Percentiles rank a stretch among this genome's conserved stretches.
Conservation (phyloP, 2,888 invertebrate species). For the Carterocephalus palaemon region DNA sequence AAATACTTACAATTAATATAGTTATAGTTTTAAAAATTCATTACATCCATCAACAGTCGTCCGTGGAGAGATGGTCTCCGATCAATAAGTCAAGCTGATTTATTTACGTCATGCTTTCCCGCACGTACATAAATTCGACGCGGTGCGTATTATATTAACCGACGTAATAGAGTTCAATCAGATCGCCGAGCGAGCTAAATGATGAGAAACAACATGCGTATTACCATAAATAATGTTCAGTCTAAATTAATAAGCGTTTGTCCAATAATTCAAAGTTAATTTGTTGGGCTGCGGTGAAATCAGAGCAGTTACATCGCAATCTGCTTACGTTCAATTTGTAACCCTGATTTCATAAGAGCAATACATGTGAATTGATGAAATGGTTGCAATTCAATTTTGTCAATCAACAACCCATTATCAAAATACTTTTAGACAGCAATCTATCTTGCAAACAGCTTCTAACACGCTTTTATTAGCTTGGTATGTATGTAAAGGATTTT, state of each 20-base stretch:
- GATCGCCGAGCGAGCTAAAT: conserved; percentile 21
- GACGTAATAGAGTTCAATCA: conserved; percentile 25
- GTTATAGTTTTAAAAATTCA: no score
- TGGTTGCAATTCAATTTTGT: no score
- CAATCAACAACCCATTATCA: no score
- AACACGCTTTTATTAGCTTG: no score
- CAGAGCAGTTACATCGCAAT: conserved; percentile 51
- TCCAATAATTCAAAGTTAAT: conserved; percentile 58
- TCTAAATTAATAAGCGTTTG: conserved; percentile 66
- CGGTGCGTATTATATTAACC: conserved; percentile 8
- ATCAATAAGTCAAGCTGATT: conserved; percentile 30
- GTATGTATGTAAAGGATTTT: no score
- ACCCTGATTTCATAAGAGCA: not conserved
- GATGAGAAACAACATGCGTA: conserved; percentile 45
- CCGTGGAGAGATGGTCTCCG: not conserved
- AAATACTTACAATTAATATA: no score
- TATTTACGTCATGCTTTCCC: conserved; percentile 26
- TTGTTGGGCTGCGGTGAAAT: conserved; percentile 52
- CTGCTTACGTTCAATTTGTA: conserved; percentile 39
- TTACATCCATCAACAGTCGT: no score
- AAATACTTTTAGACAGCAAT: no score
- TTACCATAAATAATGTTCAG: conserved; percentile 59
- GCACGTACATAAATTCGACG: conserved; percentile 15
- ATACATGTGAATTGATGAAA: no score
- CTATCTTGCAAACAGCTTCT: no score